Conservation (phyloP, 2,113 vertebrate species). For the Datnioides undecimradiatus region DNA sequence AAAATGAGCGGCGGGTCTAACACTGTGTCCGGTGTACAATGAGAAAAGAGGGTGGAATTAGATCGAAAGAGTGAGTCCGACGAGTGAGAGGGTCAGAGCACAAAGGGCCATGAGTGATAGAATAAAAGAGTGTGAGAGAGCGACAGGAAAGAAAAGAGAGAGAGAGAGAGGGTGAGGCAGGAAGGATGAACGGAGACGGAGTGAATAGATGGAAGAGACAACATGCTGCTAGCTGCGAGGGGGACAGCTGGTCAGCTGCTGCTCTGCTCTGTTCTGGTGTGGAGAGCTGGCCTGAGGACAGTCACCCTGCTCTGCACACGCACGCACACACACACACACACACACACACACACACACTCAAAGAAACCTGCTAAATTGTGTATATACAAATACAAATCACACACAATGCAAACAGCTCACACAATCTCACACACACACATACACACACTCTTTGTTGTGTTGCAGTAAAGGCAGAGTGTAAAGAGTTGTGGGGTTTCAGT, state of each 20-base stretch:
- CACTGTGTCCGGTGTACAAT: neutral
- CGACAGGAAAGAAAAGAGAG: neutral
- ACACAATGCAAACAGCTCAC: too few relatives aligned
- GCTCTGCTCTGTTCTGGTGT: conserved; percentile 70
- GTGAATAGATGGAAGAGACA: conserved; percentile 55
- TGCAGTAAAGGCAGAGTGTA: neutral
- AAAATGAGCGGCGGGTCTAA: neutral
- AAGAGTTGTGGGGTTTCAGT: too few relatives aligned
- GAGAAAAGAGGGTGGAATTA: neutral
- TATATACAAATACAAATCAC: conserved; percentile 26
- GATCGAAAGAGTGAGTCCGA: neutral
- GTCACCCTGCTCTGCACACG: conserved; percentile 39
- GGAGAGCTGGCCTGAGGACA: conserved; percentile 73
- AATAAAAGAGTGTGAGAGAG: neutral
- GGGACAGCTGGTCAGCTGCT: conserved; percentile 78
- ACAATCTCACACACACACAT: neutral
- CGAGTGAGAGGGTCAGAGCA: neutral
- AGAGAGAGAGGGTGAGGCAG: conserved; percentile 5
- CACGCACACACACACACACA: conserved; percentile 34
- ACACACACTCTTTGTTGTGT: neutral
- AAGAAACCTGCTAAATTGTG: neutral
- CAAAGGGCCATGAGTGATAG: too few relatives aligned
- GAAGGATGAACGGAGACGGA: conserved; percentile 25
- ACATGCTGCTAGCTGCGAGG: conserved; percentile 73
- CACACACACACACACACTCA: conserved; percentile 34